Evolutionary conservation across 2,797 vertebrate species (phyloP).

Genomic region (Sylvia borin): DNA sequence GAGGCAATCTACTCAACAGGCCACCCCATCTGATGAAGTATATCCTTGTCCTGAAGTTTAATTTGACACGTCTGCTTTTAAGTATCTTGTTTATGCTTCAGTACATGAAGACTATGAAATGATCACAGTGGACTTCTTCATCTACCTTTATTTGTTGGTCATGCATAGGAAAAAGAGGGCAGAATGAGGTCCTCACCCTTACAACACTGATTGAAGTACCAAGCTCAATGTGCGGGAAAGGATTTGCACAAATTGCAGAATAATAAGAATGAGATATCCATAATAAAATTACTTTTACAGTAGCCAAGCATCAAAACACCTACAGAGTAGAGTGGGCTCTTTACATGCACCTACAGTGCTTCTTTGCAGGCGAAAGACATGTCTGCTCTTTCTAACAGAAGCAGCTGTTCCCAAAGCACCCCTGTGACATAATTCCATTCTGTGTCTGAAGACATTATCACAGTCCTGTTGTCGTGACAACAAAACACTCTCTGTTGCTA

Average conservation of each 20-base stretch:
- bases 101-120: neutral
- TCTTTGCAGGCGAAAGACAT: accelerated
- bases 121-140: neutral
- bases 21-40: neutral
- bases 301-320: neutral
- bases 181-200: neutral
- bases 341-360: neutral
- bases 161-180: neutral
- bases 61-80: neutral
- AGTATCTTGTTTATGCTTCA: neutral
- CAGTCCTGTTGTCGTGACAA: neutral
- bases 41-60: neutral
- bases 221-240: neutral
- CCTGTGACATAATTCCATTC: neutral
- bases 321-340: accelerated
- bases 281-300: neutral
- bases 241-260: neutral
- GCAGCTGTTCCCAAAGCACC: neutral
- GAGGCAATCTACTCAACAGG: neutral
- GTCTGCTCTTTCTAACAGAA: neutral
- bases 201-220: accelerated
- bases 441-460: neutral
- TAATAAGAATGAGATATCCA: neutral
- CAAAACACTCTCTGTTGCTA: neutral
- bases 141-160: neutral